These are phyloP conservation scores for Ancistrus triradiatus DNA, from an alignment of 2,113 vertebrate genomes.

Conservation along the genomic window DNA sequence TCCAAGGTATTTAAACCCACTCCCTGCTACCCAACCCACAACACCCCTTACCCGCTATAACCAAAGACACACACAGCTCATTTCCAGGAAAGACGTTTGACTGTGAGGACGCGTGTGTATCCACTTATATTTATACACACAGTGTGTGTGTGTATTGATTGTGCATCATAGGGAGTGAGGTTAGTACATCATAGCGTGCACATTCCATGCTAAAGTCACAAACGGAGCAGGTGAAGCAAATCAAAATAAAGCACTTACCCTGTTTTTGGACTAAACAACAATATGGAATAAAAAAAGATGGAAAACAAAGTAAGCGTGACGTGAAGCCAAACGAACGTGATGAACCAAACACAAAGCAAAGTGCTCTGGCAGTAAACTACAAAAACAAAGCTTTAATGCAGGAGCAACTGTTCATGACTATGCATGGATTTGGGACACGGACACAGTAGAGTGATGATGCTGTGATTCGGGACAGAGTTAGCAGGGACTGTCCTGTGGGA, in stretches of 20 bases:
- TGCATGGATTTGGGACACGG: neutral
- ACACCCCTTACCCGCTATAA: too few species aligned
- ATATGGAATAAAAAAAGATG: slow-evolving; percentile 56
- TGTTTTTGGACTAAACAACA: slow-evolving; percentile 76
- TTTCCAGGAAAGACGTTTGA: too few species aligned
- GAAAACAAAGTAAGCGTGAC: slow-evolving; percentile 55
- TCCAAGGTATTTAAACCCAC: too few species aligned
- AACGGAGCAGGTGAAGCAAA: neutral
- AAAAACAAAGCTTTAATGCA: neutral
- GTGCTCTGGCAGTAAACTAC: too few species aligned
- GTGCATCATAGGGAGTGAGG: too few species aligned
- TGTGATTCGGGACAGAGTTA: too few species aligned
- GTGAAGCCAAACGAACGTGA: slow-evolving; percentile 30
- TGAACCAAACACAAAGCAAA: neutral
- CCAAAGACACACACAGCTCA: too few species aligned
- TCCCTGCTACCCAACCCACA: too few species aligned
- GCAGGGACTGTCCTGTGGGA: too few species aligned
- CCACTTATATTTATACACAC: too few species aligned
- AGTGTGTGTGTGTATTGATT: too few species aligned
- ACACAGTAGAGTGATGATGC: neutral
- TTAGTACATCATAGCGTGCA: slow-evolving; percentile 49
- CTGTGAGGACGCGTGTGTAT: too few species aligned
- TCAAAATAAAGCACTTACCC: slow-evolving; percentile 77
- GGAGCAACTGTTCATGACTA: neutral
- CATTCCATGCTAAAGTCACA: slow-evolving; percentile 21